Percentiles rank a stretch among this genome's conserved stretches.
These are phyloP conservation scores for Gracilinanus agilis DNA, from an alignment of 2,113 vertebrate genomes.

Conservation along the genomic window DNA sequence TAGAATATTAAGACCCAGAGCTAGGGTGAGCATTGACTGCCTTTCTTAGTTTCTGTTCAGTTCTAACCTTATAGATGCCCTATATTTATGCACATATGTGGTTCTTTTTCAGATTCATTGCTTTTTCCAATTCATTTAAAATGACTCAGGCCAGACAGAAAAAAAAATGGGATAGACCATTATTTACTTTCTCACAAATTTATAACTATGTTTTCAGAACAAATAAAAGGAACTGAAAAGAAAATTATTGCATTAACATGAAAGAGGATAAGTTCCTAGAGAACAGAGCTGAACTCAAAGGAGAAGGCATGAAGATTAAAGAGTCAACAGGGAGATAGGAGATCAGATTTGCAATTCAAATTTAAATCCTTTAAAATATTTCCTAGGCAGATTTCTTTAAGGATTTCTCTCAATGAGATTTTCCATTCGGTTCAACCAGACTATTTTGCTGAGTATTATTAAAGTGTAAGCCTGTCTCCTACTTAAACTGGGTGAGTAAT, in stretches of 20 bases:
- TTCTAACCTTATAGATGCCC: slow-evolving; percentile 48
- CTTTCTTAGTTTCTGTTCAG: slow-evolving; percentile 37
- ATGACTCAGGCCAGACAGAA: slow-evolving; percentile 16
- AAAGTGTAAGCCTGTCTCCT: background rate
- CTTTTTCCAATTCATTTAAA: slow-evolving; percentile 26
- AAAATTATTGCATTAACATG: slow-evolving; percentile 18
- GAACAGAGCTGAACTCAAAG: slow-evolving; percentile 24
- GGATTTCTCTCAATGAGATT: slow-evolving; percentile 1
- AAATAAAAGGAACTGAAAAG: slow-evolving; percentile 3
- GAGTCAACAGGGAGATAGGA: background rate
- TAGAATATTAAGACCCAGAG: slow-evolving; percentile 12
- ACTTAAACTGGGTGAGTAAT: background rate
- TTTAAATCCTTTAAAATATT: slow-evolving; percentile 21
- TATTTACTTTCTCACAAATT: background rate
- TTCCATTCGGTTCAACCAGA: slow-evolving; percentile 33
- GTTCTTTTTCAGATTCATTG: background rate
- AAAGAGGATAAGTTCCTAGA: slow-evolving; percentile 9
- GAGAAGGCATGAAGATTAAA: slow-evolving; percentile 47
- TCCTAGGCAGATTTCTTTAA: slow-evolving; percentile 5
- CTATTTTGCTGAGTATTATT: slow-evolving; percentile 18
- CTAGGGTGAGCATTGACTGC: background rate
- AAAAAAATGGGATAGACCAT: background rate
- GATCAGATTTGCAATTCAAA: slow-evolving; percentile 22
- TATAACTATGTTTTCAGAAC: background rate
- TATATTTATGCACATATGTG: background rate